Percentiles rank a stretch among this genome's conserved stretches.
Conservation (phyloP, 2,113 vertebrate species). For the Prietella phreatophila region DNA sequence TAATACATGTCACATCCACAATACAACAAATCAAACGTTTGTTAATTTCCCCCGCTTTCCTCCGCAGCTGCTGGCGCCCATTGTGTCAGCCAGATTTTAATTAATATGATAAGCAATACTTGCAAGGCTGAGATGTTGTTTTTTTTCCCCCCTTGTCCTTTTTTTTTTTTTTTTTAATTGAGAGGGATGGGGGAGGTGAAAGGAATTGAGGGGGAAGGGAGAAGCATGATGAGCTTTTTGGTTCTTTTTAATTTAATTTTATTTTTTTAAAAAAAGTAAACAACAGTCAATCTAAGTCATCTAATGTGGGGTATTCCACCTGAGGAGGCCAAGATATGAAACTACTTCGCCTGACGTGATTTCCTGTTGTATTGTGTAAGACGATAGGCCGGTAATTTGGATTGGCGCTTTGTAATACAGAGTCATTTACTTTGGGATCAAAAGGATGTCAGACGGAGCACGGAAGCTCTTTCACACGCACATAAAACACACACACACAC, state of each 20-base stretch:
- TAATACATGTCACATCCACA: slow-evolving; percentile 99
- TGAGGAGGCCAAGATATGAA: slow-evolving; percentile 50
- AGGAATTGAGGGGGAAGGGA: slow-evolving; percentile 55
- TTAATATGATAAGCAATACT: slow-evolving; percentile 99
- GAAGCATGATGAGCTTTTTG: slow-evolving; percentile 13
- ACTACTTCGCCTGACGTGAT: slow-evolving; percentile 55
- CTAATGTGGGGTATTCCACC: slow-evolving; percentile 62
- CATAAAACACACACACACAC: slow-evolving; percentile 19
- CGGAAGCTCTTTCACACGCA: slow-evolving; percentile 48
- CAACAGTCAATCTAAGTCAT: slow-evolving; percentile 53
- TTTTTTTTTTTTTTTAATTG: slow-evolving; percentile 65
- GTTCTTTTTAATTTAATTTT: slow-evolving; percentile 1
- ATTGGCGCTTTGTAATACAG: slow-evolving; percentile 51
- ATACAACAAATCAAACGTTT: slow-evolving; percentile 98
- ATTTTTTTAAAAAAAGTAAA: slow-evolving; percentile 48
- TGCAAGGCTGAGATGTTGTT: slow-evolving; percentile 87
- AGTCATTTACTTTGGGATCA: slow-evolving; percentile 49
- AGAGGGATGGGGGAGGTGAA: slow-evolving; percentile 58
- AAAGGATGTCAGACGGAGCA: slow-evolving; percentile 49
- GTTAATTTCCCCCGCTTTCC: slow-evolving; percentile 92
- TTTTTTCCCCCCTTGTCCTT: slow-evolving; percentile 38
- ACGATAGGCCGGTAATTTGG: slow-evolving; percentile 53
- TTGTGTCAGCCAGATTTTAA: slow-evolving; percentile 97
- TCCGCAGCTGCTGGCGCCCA: slow-evolving; percentile 91
- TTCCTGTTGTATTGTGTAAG: slow-evolving; percentile 69